Percentiles rank a stretch among this genome's conserved stretches.
phyloP scores from a whole-genome alignment of 2,888 invertebrate species.

The Linnaemya tessellans region DNA sequence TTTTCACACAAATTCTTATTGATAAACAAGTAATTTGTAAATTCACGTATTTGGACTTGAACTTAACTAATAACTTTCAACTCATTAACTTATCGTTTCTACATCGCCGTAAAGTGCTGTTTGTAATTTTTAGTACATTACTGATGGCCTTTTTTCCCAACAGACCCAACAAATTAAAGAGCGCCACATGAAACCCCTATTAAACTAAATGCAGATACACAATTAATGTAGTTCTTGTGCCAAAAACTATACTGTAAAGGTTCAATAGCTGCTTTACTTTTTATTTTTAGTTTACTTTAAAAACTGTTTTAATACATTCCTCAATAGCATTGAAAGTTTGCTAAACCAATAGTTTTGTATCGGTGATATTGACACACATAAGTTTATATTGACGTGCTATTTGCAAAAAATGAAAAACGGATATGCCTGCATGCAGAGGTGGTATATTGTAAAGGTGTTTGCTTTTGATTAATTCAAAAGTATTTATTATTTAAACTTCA shows the following conservation, averaged over 20 bases:
- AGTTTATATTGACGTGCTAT: neutral
- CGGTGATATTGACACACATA: constrained; percentile 30
- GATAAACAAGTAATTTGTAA: too few relatives aligned
- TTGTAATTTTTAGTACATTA: too few relatives aligned
- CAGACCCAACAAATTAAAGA: too few relatives aligned
- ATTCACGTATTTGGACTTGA: too few relatives aligned
- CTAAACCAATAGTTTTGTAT: constrained; percentile 1
- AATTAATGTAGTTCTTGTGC: neutral
- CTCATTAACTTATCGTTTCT: too few relatives aligned
- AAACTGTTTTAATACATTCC: neutral
- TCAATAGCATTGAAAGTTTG: constrained; percentile 23
- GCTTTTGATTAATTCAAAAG: constrained; percentile 6
- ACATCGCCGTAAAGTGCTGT: too few relatives aligned
- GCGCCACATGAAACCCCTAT: neutral
- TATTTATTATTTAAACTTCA: neutral
- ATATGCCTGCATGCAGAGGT: neutral
- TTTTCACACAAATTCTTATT: too few relatives aligned
- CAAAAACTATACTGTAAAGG: constrained; percentile 6
- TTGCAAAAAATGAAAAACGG: neutral
- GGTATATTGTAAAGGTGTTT: neutral
- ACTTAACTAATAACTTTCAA: too few relatives aligned
- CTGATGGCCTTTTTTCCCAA: too few relatives aligned
- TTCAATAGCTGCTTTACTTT: constrained; percentile 1
- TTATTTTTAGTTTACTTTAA: constrained; percentile 20
- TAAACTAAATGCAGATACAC: constrained; percentile 15